Conservation (phyloP, 2,113 vertebrate genomes). For the Budorcas taxicolor region DNA sequence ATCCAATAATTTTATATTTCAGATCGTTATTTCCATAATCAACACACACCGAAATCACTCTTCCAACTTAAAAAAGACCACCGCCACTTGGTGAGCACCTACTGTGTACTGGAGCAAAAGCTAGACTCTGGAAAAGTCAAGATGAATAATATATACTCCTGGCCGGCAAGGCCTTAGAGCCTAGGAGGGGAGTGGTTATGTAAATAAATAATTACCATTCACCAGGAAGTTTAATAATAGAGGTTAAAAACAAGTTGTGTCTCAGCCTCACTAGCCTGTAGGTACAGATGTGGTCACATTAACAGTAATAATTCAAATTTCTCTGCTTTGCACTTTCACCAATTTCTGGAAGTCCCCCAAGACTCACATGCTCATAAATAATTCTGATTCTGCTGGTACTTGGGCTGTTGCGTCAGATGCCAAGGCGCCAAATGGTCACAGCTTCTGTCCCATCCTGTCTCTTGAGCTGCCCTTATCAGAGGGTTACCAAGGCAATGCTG, state of each 20-base stretch:
- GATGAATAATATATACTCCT: not conserved
- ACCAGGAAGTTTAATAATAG: not conserved
- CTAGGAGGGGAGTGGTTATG: not conserved
- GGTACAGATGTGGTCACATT: not conserved
- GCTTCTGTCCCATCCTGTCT: not conserved
- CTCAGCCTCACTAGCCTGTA: not conserved
- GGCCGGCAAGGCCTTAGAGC: not conserved
- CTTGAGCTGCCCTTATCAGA: not conserved
- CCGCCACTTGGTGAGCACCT: not conserved
- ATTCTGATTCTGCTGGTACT: not conserved
- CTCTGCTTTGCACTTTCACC: not conserved
- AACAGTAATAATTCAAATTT: not conserved
- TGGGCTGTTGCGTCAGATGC: accelerated
- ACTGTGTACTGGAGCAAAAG: not conserved
- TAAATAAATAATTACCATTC: not conserved
- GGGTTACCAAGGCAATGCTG: not conserved
- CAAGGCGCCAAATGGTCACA: not conserved
- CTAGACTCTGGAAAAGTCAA: not conserved
- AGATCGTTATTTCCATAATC: not conserved
- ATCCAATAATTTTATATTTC: not conserved
- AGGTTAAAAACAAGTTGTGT: not conserved
- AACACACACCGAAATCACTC: not conserved
- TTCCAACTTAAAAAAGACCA: not conserved
- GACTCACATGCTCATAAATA: not conserved
- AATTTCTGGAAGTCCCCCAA: not conserved